Evolutionary conservation across 2,113 vertebrate genomes (phyloP).

Genomic region (Suncus etruscus): DNA sequence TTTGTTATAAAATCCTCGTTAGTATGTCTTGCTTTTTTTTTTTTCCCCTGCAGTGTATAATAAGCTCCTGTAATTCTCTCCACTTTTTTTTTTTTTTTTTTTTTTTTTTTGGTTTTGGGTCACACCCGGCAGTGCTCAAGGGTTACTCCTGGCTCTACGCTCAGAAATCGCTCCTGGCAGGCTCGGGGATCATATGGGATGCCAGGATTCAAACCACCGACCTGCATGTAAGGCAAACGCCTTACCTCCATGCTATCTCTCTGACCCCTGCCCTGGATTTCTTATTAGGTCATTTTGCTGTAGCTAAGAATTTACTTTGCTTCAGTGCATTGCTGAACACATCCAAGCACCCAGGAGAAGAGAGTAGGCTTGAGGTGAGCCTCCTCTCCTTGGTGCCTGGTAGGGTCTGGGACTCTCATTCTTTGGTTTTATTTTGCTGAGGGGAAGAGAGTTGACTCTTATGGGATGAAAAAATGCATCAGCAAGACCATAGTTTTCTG

Average conservation of each 20-base stretch:
- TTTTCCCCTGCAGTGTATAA: constrained; percentile 48
- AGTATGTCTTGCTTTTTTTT: constrained; percentile 22
- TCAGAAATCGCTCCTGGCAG: too few species aligned
- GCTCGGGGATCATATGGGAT: too few species aligned
- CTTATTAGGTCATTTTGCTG: constrained; percentile 35
- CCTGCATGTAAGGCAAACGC: too few species aligned
- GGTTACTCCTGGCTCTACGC: too few species aligned
- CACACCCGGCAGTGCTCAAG: too few species aligned
- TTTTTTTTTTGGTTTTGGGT: not conserved
- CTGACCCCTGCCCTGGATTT: not conserved
- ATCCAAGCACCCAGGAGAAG: not conserved
- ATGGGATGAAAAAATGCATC: not conserved
- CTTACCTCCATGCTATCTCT: too few species aligned
- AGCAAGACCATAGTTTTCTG: not conserved
- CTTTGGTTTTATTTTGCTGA: fast-evolving
- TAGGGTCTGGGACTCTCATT: not conserved
- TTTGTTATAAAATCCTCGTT: not conserved
- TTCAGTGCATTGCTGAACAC: constrained; percentile 23
- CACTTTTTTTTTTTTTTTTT: not conserved
- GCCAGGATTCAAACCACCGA: too few species aligned
- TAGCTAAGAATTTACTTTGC: constrained; percentile 40
- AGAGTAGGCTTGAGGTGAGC: not conserved
- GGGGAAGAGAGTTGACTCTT: not conserved
- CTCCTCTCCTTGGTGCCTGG: too few species aligned
- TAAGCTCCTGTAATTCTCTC: constrained; percentile 10